A percentile compares a stretch with the other conserved stretches of the same genome.
phyloP scores from a whole-genome alignment of 1,140 invertebrate species.

The Tetranychus cinnabarinus region DNA sequence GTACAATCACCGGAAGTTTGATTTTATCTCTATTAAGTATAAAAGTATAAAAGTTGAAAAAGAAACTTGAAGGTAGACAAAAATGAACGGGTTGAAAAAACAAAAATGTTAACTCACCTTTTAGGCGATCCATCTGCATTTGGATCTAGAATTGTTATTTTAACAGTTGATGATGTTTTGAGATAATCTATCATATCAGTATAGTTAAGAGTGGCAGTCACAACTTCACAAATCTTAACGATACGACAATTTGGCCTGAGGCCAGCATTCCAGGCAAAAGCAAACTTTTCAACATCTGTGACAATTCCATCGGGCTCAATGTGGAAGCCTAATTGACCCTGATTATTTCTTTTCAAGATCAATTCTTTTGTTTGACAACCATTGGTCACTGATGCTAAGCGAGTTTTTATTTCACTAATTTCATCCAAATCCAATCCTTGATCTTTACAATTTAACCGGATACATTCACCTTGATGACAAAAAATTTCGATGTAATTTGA shows the following conservation, averaged over 20 bases:
- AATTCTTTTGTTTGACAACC: constrained; percentile 46
- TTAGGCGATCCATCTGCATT: constrained; percentile 37
- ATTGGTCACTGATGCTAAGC: constrained; percentile 41
- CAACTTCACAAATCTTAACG: constrained; percentile 74
- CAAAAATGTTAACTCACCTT: constrained; percentile 19
- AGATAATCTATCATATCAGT: constrained; percentile 82
- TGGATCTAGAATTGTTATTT: constrained; percentile 56
- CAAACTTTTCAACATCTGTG: constrained; percentile 67
- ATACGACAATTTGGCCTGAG: constrained; percentile 62
- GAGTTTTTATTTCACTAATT: constrained; percentile 45
- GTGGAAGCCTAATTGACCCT: constrained; percentile 78
- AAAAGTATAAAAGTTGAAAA: background rate
- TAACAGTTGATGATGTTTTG: constrained; percentile 63
- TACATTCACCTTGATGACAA: constrained; percentile 10
- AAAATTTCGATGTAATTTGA: constrained; percentile 5
- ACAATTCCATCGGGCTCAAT: constrained; percentile 86
- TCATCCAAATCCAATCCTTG: constrained; percentile 36
- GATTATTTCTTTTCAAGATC: constrained; percentile 44
- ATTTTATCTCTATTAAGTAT: background rate
- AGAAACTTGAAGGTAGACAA: background rate
- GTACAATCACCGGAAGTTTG: too few relatives aligned
- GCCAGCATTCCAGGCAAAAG: constrained; percentile 67
- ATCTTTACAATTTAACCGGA: constrained; percentile 11
- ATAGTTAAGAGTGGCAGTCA: constrained; percentile 64
- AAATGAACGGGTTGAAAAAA: background rate